Conservation (phyloP, 1,140 invertebrate species). For the Drosophila melanica region DNA sequence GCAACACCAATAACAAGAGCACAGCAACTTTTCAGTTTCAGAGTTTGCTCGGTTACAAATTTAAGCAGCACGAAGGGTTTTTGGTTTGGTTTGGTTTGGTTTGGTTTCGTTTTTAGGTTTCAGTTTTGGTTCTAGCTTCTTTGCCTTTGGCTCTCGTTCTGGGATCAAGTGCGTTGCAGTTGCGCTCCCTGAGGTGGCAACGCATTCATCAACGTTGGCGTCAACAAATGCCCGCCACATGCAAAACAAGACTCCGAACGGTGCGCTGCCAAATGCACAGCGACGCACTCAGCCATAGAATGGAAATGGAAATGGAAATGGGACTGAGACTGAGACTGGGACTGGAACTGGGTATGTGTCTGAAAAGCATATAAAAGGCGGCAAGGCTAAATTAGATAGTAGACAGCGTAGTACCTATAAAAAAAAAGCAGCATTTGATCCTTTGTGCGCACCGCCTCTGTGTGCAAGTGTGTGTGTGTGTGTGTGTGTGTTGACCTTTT, state of each 20-base stretch:
- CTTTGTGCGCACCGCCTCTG: conserved; percentile 53
- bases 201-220: conserved; percentile 52
- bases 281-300: conserved; percentile 30
- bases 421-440: conserved; percentile 69
- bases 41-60: conserved; percentile 58
- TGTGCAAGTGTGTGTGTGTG: not conserved
- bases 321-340: not conserved
- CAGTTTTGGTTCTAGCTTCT: conserved; percentile 2
- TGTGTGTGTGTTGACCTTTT: conserved; percentile 32
- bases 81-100: conserved; percentile 23
- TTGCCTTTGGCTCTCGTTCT: conserved; percentile 3
- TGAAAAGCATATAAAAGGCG: conserved; percentile 38
- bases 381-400: conserved; percentile 72
- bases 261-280: conserved; percentile 46
- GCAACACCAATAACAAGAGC: conserved; percentile 38
- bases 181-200: conserved; percentile 12
- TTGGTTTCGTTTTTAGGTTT: conserved; percentile 2
- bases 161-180: conserved; percentile 28
- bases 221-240: conserved; percentile 45
- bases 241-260: conserved; percentile 43
- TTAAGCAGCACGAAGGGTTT: conserved; percentile 46
- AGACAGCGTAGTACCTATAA: conserved; percentile 41
- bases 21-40: conserved; percentile 2
- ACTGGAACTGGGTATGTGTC: conserved; percentile 7
- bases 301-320: not conserved